Base-by-base conservation (phyloP, 2,113 vertebrate genomes). In the Anseranas semipalmata region DNA sequence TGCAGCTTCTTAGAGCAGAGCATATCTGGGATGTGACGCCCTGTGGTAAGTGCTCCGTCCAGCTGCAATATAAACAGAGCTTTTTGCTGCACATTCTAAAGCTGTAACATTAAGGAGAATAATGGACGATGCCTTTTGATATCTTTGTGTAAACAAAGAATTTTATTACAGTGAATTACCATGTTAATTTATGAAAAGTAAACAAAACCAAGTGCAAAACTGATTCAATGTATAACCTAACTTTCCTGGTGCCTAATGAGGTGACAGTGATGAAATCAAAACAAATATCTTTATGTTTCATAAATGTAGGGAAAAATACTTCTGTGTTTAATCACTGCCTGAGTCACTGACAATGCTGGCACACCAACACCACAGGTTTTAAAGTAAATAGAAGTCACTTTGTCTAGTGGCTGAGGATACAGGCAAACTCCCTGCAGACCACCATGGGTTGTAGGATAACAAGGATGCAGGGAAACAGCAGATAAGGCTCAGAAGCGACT, bases 131-230 rank as follows among this genome's bases (percentile, higher is more conserved):
- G 85, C 79, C 93, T 97, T 97, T 96, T 95, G 97, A 95, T 97
- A 95, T 92, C 91, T 97, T 95, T 90, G 33, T 93, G 94, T 96
- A 97, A 97, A 97, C 90, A 27, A 83, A 95, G 95, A 92, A 85
- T 97, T 98, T 97, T 97, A 95, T 96, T 97, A 95, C 88, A 90
- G 65, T 70, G 92, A 96, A 96, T 97, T 97, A 96, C 91, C 91
- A 89, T 87, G 95, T 97, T 97, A 95, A 90, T 94, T 97, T 95
- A 89, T 78, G 70, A 96, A 93, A 95, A 88, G 85, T 95, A 97
- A 97, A 97, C 95, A 96, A 84, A 96, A 89, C 92, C 94, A 94
- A 93, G 89, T 93, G 92, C 95, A 94, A 93, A 96, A 95, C 93
- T 52, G 91, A 94, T 97, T 89, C 85, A 62, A 24, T 87, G 48